Evolutionary conservation across 2,888 invertebrate species (phyloP), one percentile per base, ranked within the genome.

Genomic region (Octonoba sinensis): DNA sequence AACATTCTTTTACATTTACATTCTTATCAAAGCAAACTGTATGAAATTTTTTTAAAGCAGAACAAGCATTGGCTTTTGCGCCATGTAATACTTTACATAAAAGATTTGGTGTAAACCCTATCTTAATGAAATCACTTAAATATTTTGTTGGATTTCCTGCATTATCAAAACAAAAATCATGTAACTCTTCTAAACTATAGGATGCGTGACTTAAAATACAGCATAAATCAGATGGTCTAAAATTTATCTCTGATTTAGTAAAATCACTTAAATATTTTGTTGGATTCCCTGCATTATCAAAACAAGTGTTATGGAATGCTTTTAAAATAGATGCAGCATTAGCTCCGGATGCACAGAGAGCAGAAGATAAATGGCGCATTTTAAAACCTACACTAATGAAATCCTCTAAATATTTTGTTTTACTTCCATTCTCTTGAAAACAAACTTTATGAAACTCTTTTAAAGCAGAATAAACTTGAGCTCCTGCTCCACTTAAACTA

Each of bases 371-470:
- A 64, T 64, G 18, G 44, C 64, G 18, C 24, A 64, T n/a, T 36
- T 64, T 64, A 64, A 64, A 64, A 36, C 18, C 36, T 64, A 46
- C 46, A 13, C 44, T 64, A 64, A 46, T 64, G 1, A 64, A 64
- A 64, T 64, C 64, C 44, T 36, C 64, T 64, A 64, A 64, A 64
- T 64, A 64, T 64, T n/a, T n/a, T n/a, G n/a, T n/a, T n/a, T n/a
- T n/a, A n/a, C 44, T 65, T 65, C 46, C 46, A 46, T 44, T 16
- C 4, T 65, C 24, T 3, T 27, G 3, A 6, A 27, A 27, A 6
- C 36, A 60, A 60, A 60, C 1, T 11, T 64, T 64, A 64, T 64
- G 18, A 46, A 64, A 18, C 11, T 66, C 51, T 24, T 66, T 20
- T n/a, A 66, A 66, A 13, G 46, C 16, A 51, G 51, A 51, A 51